These are phyloP conservation scores for Leptatherina wallacei DNA, from an alignment of 2,797 vertebrate genomes.

Conservation along the genomic window DNA sequence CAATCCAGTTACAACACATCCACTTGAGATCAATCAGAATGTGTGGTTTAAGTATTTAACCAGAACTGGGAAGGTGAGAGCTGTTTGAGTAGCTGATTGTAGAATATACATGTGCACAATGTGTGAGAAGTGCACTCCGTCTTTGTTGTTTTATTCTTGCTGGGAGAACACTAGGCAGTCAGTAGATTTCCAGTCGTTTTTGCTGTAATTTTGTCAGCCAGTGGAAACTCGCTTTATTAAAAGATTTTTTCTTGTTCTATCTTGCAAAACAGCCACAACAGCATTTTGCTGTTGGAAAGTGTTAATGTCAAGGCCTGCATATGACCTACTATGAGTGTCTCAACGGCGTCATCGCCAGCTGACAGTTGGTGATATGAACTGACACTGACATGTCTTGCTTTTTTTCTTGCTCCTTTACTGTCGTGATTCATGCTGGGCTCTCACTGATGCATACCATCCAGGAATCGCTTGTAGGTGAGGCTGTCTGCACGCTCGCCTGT, in stretches of 20 bases:
- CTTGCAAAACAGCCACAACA: constrained; percentile 11
- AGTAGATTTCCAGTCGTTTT: constrained; percentile 2
- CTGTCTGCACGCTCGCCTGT: constrained; percentile 81
- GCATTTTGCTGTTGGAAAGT: constrained; percentile 53
- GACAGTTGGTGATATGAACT: constrained; percentile 46
- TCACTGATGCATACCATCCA: constrained; percentile 25
- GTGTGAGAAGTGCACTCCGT: constrained; percentile 8
- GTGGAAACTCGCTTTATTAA: constrained; percentile 6
- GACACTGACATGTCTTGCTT: constrained; percentile 53
- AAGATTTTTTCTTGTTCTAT: neutral
- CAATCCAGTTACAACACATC: constrained; percentile 58
- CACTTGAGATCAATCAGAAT: constrained; percentile 62
- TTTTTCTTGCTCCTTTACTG: constrained; percentile 38
- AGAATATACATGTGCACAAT: neutral
- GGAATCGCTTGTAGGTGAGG: constrained; percentile 83
- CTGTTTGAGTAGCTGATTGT: constrained; percentile 8
- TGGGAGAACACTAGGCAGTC: neutral
- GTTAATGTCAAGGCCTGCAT: constrained; percentile 55
- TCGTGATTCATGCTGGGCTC: constrained; percentile 19
- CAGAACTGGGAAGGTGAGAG: constrained; percentile 10
- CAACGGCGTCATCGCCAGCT: constrained; percentile 36
- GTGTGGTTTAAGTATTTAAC: constrained; percentile 42
- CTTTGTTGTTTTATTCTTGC: constrained; percentile 3
- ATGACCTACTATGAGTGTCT: constrained; percentile 48
- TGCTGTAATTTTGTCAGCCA: neutral